phyloP scores from a whole-genome alignment of 2,113 vertebrate genomes.

The Amblyornis subalaris region DNA sequence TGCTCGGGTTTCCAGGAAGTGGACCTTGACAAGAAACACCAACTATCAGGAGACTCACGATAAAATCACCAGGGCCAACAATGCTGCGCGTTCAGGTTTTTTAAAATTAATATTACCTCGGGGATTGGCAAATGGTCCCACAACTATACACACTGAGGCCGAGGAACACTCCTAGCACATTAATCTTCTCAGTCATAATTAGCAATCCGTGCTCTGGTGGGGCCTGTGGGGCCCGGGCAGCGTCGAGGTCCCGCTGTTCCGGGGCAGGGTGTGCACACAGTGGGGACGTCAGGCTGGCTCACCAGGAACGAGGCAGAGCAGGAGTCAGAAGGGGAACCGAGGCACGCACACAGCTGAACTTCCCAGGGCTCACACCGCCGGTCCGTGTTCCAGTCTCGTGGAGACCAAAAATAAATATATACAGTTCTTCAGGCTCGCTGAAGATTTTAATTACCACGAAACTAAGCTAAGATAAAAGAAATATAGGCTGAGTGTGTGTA shows the following conservation, averaged over 20 bases:
- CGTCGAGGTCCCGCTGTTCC: not conserved
- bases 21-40: conserved; percentile 11
- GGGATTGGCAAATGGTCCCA: not conserved
- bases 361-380: not conserved
- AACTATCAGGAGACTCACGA: conserved; percentile 19
- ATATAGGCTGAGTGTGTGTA: not conserved
- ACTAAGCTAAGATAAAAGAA: not conserved
- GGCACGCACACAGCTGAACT: not conserved
- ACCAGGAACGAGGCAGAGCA: not conserved
- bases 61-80: conserved; percentile 31
- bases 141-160: not conserved
- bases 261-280: not conserved
- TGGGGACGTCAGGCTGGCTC: not conserved
- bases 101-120: not conserved
- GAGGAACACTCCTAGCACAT: conserved; percentile 2
- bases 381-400: not conserved
- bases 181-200: conserved; percentile 41
- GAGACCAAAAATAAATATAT: conserved; percentile 3
- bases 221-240: not conserved
- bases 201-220: conserved; percentile 16
- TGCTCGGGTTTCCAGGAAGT: conserved; percentile 14
- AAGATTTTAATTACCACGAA: conserved; percentile 6
- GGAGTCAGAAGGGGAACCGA: not conserved
- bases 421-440: not conserved
- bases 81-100: not conserved